Conservation (phyloP, 2,888 invertebrate genomes). For the Epinotia nisella region DNA sequence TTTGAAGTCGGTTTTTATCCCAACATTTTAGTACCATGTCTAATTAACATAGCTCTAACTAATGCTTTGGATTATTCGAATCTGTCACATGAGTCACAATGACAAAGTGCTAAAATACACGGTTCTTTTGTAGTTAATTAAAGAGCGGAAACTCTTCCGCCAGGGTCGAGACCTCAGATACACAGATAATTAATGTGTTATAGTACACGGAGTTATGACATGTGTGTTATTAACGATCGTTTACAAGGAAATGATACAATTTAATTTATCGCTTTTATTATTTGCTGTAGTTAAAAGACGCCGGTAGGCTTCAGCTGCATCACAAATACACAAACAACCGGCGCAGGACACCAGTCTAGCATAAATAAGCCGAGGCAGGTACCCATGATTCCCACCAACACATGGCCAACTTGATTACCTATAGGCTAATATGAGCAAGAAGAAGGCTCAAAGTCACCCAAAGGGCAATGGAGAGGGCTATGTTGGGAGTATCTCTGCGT, state of each 20-base stretch:
- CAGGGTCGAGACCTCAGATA: conserved; percentile 25
- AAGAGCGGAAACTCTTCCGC: conserved; percentile 23
- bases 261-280: conserved; percentile 14
- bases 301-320: too few species aligned
- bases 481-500: too few species aligned
- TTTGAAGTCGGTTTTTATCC: too few species aligned
- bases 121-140: conserved; percentile 20
- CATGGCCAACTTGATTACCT: too few species aligned
- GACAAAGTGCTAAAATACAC: background rate
- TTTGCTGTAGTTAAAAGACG: background rate
- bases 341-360: too few species aligned
- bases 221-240: conserved; percentile 8
- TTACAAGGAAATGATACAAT: conserved; percentile 13
- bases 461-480: too few species aligned
- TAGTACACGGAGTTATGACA: conserved; percentile 12
- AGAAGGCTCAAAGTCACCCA: too few species aligned
- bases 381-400: too few species aligned
- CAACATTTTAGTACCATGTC: too few species aligned
- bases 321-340: too few species aligned
- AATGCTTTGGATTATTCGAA: background rate
- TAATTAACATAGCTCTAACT: background rate
- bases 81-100: background rate
- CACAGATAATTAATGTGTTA: conserved; percentile 6
- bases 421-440: too few species aligned
- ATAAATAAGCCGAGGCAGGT: too few species aligned